phyloP scores from a whole-genome alignment of 2,113 vertebrate species.

The Holacanthus passer region DNA sequence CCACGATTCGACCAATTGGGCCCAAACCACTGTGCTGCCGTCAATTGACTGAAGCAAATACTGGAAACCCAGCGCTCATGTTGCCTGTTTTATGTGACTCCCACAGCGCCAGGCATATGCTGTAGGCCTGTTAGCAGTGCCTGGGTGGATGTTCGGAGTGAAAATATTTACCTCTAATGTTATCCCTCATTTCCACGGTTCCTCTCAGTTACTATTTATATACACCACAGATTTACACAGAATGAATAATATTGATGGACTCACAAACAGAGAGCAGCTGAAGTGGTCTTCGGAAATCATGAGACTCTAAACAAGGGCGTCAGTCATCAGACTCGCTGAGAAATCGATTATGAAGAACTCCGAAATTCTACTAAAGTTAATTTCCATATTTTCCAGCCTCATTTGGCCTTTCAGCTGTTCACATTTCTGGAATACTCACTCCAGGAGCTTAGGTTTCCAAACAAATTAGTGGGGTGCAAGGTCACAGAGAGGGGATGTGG shows the following conservation, averaged over 20 bases:
- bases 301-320: conserved; percentile 33
- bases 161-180: conserved; percentile 62
- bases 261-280: conserved; percentile 33
- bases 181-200: conserved; percentile 51
- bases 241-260: conserved; percentile 36
- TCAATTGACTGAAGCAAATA: conserved; percentile 73
- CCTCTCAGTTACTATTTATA: conserved; percentile 62
- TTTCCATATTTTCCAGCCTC: conserved; percentile 52
- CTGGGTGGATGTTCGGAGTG: conserved; percentile 18
- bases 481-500: conserved; percentile 69
- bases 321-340: conserved; percentile 22
- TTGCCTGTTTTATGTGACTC: conserved; percentile 63
- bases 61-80: conserved; percentile 40
- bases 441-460: conserved; percentile 66
- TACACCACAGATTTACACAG: conserved; percentile 38
- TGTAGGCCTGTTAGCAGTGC: conserved; percentile 4
- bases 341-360: conserved; percentile 33
- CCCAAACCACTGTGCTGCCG: conserved; percentile 66
- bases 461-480: conserved; percentile 70
- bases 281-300: conserved; percentile 14
- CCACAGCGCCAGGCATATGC: conserved; percentile 33
- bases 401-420: conserved; percentile 37
- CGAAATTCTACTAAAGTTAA: conserved; percentile 31
- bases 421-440: conserved; percentile 62
- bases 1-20: conserved; percentile 75